phyloP scores from a whole-genome alignment of 2,113 vertebrate genomes.

The Perca schrenkii region DNA sequence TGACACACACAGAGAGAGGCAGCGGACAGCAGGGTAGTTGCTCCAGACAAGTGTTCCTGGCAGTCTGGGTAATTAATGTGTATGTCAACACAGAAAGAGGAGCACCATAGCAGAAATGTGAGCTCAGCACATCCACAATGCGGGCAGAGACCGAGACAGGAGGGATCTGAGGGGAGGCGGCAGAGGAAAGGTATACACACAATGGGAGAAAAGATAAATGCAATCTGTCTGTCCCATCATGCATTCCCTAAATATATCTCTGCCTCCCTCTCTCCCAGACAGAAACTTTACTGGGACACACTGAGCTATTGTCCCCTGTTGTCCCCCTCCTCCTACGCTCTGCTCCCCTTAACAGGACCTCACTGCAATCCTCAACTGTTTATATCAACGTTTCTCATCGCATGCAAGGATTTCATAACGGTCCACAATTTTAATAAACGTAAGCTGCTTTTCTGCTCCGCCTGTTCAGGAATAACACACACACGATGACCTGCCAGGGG shows the following conservation, averaged over 20 bases:
- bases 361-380: constrained; percentile 57
- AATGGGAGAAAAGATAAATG: constrained; percentile 77
- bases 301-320: constrained; percentile 65
- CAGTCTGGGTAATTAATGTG: constrained; percentile 85
- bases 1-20: constrained; percentile 35
- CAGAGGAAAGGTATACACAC: constrained; percentile 56
- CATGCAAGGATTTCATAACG: constrained; percentile 75
- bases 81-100: constrained; percentile 82
- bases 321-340: constrained; percentile 44
- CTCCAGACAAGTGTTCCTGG: constrained; percentile 79
- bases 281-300: constrained; percentile 76
- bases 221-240: constrained; percentile 79
- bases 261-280: constrained; percentile 59
- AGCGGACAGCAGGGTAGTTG: constrained; percentile 68
- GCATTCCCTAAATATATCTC: constrained; percentile 75
- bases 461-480: constrained; percentile 75
- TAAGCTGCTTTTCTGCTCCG: constrained; percentile 84
- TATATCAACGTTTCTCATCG: constrained; percentile 74
- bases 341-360: constrained; percentile 56
- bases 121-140: constrained; percentile 83
- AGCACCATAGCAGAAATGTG: constrained; percentile 78
- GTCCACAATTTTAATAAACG: constrained; percentile 80
- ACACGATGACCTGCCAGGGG: constrained; percentile 44
- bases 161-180: constrained; percentile 21
- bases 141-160: constrained; percentile 55